Evolutionary conservation across 1,140 invertebrate species (phyloP).

Genomic region (Hylaeus volcanicus): DNA sequence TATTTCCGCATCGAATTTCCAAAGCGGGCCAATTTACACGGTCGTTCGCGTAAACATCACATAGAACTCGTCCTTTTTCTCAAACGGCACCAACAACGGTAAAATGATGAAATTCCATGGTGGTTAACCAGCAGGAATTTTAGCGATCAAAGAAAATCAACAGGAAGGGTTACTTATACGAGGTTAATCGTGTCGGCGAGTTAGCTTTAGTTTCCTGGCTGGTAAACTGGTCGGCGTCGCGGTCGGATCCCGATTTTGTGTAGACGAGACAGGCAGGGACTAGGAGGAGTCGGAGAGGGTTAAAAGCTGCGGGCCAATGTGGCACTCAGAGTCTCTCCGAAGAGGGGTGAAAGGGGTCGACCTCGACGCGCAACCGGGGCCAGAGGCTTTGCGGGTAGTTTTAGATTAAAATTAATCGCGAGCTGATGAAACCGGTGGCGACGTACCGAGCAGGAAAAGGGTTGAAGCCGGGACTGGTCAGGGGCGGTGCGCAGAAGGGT

Average conservation of each 20-base stretch:
- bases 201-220: slow-evolving; percentile 28
- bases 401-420: slow-evolving; percentile 73
- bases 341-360: slow-evolving; percentile 61
- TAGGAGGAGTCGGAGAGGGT: slow-evolving; percentile 4
- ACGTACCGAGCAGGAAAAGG: slow-evolving; percentile 61
- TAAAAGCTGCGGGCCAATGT: slow-evolving; percentile 59
- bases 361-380: slow-evolving; percentile 52
- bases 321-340: slow-evolving; percentile 42
- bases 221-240: slow-evolving; percentile 32
- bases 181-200: slow-evolving; percentile 35
- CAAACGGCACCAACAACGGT: too few relatives aligned
- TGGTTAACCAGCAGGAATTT: neutral
- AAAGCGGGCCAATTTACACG: too few relatives aligned
- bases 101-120: too few relatives aligned
- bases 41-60: too few relatives aligned
- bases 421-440: slow-evolving; percentile 69
- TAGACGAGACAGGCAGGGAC: slow-evolving; percentile 30
- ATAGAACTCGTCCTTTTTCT: too few relatives aligned
- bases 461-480: slow-evolving; percentile 62
- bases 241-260: slow-evolving; percentile 37
- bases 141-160: neutral
- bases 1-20: too few relatives aligned
- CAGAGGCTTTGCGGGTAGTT: slow-evolving; percentile 69
- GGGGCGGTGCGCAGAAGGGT: slow-evolving; percentile 58
- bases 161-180: neutral